Evolutionary conservation across 37 sponge, comb jelly and placozoan species (phyloP), one percentile per base, ranked within the genome.

Genomic region (Ianthella basta): DNA sequence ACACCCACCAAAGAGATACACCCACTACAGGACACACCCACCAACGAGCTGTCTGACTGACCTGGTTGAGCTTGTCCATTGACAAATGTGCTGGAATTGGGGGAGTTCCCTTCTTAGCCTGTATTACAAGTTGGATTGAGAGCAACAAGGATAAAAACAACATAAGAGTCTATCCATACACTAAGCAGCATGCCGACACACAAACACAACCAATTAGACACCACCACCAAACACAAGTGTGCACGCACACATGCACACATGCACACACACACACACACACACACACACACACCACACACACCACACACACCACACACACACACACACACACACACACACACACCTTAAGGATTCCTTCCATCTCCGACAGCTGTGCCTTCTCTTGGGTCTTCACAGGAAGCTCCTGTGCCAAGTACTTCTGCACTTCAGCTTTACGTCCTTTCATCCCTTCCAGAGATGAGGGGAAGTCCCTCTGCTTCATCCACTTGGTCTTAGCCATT

Each of bases 341-440:
- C 44, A 40, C 78, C 78, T 75, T 44, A 21, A 75, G 44, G 1
- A 36, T 44, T 36, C 24, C 54, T 53, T 39, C 78, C 59, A 89
- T 75, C 59, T 93, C 90, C 4, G 81, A 61, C 65, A 89, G 75
- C 0, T 86, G 41, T 4, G 59, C 66, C 86, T 89, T 85, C 73
- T 87, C 87, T 74, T 59, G 79, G 60, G 84, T 54, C 85, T 93
- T 89, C 16, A 40, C 60, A 35, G 91, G 87, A 44, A 89, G 66
- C 41, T 89, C 90, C 35, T 87, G 57, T 39, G 59, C 37, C 37
- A 63, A 83, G 79, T 81, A 87, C 40, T 65, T 88, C 74, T 85
- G 86, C 50, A 94, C 54, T 21, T 33, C 66, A 1, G 19, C 82
- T 33, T 23, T 41, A 15, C 56, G 56, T 23, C 32, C 83, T 83